Conservation (phyloP, 2,888 invertebrate genomes). For the Odontomyia ornata region DNA sequence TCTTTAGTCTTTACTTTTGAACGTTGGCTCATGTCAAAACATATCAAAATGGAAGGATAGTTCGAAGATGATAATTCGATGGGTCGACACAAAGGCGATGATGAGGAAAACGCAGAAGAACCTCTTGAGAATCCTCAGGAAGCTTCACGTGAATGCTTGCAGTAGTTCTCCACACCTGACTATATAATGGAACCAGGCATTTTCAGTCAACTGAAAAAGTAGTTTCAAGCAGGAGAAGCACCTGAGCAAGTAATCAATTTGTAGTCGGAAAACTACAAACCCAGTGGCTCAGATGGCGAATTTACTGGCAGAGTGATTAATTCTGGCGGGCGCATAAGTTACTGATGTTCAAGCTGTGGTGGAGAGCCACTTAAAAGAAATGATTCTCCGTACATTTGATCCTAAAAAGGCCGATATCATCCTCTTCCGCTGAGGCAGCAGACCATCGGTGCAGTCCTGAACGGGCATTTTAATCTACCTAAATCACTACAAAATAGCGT, state of each 20-base stretch:
- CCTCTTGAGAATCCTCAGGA: slow-evolving; percentile 85
- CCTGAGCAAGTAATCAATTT: slow-evolving; percentile 96
- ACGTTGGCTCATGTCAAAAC: too few species aligned
- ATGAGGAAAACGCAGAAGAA: slow-evolving; percentile 72
- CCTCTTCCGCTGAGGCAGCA: too few species aligned
- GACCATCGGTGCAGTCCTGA: too few species aligned
- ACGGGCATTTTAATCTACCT: too few species aligned
- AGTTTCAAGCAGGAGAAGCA: slow-evolving; percentile 85
- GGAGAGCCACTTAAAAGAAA: slow-evolving; percentile 95
- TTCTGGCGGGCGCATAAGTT: slow-evolving; percentile 87
- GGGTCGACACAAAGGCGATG: slow-evolving; percentile 53
- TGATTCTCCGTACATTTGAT: slow-evolving; percentile 97
- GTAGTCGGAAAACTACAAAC: slow-evolving; percentile 91
- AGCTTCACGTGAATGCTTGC: slow-evolving; percentile 88
- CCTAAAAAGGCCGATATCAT: slow-evolving; percentile 98
- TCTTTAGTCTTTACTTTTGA: too few species aligned
- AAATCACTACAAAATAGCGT: too few species aligned
- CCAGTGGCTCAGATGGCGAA: slow-evolving; percentile 97
- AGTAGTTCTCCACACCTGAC: slow-evolving; percentile 91
- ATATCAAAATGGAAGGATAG: slow-evolving; percentile 59
- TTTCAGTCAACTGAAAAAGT: slow-evolving; percentile 89
- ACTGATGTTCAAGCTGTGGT: slow-evolving; percentile 97
- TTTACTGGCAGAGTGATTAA: slow-evolving; percentile 95
- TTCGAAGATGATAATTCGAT: slow-evolving; percentile 62
- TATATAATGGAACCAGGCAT: slow-evolving; percentile 99